phyloP scores from a whole-genome alignment of 92 coral and sea anemone species.

The Anthopleura xanthogrammica region DNA sequence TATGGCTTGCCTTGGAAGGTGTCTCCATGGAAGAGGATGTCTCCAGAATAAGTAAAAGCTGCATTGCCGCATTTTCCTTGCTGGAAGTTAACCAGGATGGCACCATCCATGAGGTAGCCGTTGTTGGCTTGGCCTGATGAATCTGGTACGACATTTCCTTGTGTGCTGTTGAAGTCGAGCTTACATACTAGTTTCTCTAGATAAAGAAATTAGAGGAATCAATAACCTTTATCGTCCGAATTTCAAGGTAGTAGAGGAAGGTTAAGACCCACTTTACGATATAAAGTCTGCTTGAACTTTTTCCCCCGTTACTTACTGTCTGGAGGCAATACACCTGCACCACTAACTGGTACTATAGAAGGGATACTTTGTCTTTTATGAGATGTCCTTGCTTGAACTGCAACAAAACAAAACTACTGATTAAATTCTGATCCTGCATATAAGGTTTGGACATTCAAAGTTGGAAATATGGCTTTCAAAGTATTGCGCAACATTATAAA shows the following conservation, averaged over 20 bases:
- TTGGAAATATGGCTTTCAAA: too few species aligned
- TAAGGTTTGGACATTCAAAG: too few species aligned
- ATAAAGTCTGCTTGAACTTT: background rate
- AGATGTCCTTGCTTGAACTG: slow-evolving; percentile 39
- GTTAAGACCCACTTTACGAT: too few species aligned
- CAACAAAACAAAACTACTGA: background rate
- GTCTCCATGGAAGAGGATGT: slow-evolving; percentile 96
- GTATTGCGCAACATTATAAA: too few species aligned
- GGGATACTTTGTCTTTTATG: slow-evolving; percentile 36
- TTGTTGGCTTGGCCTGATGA: slow-evolving; percentile 84
- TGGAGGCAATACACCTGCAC: slow-evolving; percentile 23
- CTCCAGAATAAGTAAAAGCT: slow-evolving; percentile 90
- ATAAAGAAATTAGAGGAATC: background rate
- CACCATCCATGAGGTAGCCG: slow-evolving; percentile 79
- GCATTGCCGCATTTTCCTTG: slow-evolving; percentile 90
- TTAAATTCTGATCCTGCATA: too few species aligned
- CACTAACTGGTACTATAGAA: slow-evolving; percentile 15
- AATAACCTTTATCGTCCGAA: too few species aligned
- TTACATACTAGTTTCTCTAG: slow-evolving; percentile 81
- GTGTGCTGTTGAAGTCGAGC: slow-evolving; percentile 70
- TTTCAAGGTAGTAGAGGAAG: too few species aligned
- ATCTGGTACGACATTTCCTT: slow-evolving; percentile 67
- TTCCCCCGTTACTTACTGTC: slow-evolving; percentile 37
- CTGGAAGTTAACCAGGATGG: slow-evolving; percentile 88
- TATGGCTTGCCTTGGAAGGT: slow-evolving; percentile 92